phyloP scores from a whole-genome alignment of 2,797 vertebrate genomes.

The Microctenopoma stevenorrisi region DNA sequence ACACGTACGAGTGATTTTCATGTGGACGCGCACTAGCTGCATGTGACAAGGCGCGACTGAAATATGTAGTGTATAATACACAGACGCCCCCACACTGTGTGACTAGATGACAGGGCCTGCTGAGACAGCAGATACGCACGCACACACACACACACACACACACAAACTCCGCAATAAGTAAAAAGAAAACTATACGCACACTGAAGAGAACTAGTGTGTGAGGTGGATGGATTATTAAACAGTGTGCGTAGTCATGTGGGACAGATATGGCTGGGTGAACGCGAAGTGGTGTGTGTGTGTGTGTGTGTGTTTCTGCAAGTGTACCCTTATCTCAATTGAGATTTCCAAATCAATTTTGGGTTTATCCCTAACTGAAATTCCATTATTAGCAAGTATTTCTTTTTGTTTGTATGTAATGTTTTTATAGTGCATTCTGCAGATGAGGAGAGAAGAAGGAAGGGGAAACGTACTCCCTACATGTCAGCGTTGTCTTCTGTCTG shows the following conservation, averaged over 20 bases:
- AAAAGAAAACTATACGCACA: not conserved
- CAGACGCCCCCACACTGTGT: slow-evolving; percentile 14
- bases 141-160: not conserved
- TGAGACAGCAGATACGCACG: slow-evolving; percentile 25
- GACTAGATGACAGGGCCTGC: slow-evolving; percentile 29
- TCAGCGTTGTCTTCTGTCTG: not conserved
- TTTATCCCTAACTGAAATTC: slow-evolving; percentile 30
- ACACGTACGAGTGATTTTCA: not conserved
- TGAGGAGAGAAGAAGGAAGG: not conserved
- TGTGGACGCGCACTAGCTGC: not conserved
- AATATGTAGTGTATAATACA: not conserved
- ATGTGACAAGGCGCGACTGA: not conserved
- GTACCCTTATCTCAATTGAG: slow-evolving; percentile 42
- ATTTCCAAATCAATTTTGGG: slow-evolving; percentile 35
- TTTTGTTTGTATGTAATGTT: not conserved
- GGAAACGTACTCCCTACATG: not conserved
- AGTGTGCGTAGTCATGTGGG: slow-evolving; percentile 29
- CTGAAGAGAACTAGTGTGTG: slow-evolving; percentile 15
- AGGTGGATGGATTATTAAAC: slow-evolving; percentile 39
- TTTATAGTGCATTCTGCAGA: not conserved
- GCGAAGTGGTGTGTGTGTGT: slow-evolving; percentile 8
- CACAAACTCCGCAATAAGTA: not conserved
- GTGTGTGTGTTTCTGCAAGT: slow-evolving; percentile 16
- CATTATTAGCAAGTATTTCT: not conserved
- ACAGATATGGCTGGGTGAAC: slow-evolving; percentile 22